Evolutionary conservation across 1,140 invertebrate genomes (phyloP), one percentile per base, ranked within the genome.

Genomic region (Meloidogyne exigua): DNA sequence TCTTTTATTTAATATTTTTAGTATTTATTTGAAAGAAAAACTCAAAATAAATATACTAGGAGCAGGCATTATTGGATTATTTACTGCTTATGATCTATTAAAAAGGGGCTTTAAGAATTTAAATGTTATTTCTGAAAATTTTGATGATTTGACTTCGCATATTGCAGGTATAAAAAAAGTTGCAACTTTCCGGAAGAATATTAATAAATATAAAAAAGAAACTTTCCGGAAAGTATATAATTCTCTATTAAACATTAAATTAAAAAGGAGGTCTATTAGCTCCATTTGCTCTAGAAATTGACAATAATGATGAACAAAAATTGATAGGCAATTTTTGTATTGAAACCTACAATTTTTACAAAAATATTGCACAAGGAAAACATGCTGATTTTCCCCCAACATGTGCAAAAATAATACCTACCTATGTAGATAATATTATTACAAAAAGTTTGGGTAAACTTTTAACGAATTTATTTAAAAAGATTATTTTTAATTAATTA

Each of bases 21-120:
- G 65, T 10, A 68, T n/a, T n/a, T 25, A 5, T 25, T 23, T 9
- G 9, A 32, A 21, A 23, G 21, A n/a, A 23, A 9, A 21, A 21
- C 39, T 21, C 4, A 39, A 39, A 39, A 9, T 68, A n/a, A 7
- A 21, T 42, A 42, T 68, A 18, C 1, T 68, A 18, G 66, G 66
- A 9, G 66, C 66, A n/a, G 66, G 66, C 5, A 21, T 68, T 21
- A 68, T 68, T 23, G 66, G 66, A n/a, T n/a, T 68, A 42, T 68
- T 68, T 42, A 68, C 66, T 18, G 66, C 66, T 5, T 68, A 68
- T n/a, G 66, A 68, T 42, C 21, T 68, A 42, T 32, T 68, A 32
- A 68, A 68, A 9, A 32, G 10, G n/a, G 66, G 66, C n/a, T 68
- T 68, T 21, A 32, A 42, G 9, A 68, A 68, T 21, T 36, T 68